Evolutionary conservation across 2,888 invertebrate species (phyloP).

Genomic region (Chymomyza fuscimana): DNA sequence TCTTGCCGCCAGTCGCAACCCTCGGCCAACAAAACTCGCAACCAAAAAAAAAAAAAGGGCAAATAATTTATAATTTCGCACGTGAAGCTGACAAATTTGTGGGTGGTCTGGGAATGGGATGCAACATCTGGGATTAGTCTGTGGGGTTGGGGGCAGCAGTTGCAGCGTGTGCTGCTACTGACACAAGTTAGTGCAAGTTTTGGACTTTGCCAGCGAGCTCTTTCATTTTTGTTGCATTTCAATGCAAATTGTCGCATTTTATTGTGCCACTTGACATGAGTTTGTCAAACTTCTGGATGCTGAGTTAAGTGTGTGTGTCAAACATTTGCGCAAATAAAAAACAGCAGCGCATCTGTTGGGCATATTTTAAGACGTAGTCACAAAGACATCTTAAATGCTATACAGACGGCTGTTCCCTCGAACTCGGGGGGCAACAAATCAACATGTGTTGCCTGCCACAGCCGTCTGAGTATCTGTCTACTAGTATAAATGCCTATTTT

Average conservation of each 20-base stretch:
- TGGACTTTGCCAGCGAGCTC: no score
- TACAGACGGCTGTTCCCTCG: constrained; percentile 52
- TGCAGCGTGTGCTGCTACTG: neutral
- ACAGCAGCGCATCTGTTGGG: constrained; percentile 32
- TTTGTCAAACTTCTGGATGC: neutral
- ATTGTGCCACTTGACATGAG: constrained; percentile 40
- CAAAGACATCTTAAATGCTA: constrained; percentile 44
- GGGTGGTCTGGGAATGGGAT: neutral
- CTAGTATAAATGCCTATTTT: constrained; percentile 5
- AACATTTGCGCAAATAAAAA: constrained; percentile 65
- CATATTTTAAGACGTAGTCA: constrained; percentile 1
- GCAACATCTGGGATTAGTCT: no score
- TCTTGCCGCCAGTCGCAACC: neutral
- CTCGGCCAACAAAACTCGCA: neutral
- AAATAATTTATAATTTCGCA: constrained; percentile 73
- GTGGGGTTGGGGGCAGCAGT: no score
- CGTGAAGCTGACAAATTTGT: constrained; percentile 58
- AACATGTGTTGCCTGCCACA: constrained; percentile 25
- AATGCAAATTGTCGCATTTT: constrained; percentile 10
- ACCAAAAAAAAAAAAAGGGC: constrained; percentile 19
- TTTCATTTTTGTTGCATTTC: neutral
- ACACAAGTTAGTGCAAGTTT: neutral
- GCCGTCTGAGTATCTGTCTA: constrained; percentile 8
- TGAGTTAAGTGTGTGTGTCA: constrained; percentile 12
- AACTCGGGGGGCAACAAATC: constrained; percentile 3